Base-by-base conservation (phyloP, 2,113 vertebrate species). In the Athene noctua region DNA sequence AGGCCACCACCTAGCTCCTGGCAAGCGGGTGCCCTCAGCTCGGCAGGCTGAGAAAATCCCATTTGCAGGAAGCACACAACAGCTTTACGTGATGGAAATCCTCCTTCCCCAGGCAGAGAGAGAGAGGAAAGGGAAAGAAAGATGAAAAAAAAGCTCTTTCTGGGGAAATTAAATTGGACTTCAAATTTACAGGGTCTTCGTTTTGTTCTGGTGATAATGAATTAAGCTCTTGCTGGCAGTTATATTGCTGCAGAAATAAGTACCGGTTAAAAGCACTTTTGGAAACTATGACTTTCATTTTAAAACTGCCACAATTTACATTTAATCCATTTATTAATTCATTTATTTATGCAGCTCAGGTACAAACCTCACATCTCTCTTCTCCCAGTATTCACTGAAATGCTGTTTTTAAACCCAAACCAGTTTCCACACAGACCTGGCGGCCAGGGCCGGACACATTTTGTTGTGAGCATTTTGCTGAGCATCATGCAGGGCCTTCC, bases 111-210 rank as follows among this genome's bases (percentile, higher is more conserved):
- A 13, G 51, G 62, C 58, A 70, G 34, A 52, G 38, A 80, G 62
- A 77, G 63, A 38, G 51, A 6, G 16, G 40, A 62, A 58, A 62
- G 32, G 32, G 26, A 87, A 57, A 79, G 20, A 29, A 42, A 54
- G 51, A 75, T 47, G 13, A 29, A 42, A 34, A 47, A 62, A 84
- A 36, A 36, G 13, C 42, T 84, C 59, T 59, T 94, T 93, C 95
- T 23, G 65, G 66, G 82, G 94, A 92, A 97, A 97, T 95, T 66
- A 94, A 97, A 97, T 94, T 87, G 83, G 83, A 73, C 95, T 97
- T 94, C 83, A 94, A 78, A 94, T 96, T 93, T 93, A 89, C 92
- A 72, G 96, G 91, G 90, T 79, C 92, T 94, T 94, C 91, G 86
- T 95, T 96, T 91, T 92, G 91, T 57, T 72, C 94, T 89, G 86